These are phyloP conservation scores for Bombus waltoni DNA, from an alignment of 1,140 invertebrate species.

Conservation along the genomic window DNA sequence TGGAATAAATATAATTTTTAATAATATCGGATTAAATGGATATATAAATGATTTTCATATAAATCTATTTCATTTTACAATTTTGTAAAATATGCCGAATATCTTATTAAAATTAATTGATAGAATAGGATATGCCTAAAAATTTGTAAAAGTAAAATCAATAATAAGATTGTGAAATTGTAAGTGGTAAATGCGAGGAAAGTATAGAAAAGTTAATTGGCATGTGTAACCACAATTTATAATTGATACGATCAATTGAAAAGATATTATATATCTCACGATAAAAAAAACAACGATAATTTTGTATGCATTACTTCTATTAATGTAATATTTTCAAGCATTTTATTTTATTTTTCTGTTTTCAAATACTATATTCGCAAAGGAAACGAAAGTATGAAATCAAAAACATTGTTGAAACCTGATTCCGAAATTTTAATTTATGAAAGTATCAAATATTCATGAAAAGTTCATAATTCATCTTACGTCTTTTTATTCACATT, in stretches of 20 bases:
- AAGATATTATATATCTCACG: background rate
- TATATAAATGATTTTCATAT: constrained; percentile 3
- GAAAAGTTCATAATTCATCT: background rate
- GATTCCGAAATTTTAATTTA: background rate
- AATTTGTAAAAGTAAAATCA: constrained; percentile 57
- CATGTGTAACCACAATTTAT: constrained; percentile 44
- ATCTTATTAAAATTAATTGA: constrained; percentile 60
- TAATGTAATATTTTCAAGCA: background rate
- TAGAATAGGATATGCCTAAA: constrained; percentile 61
- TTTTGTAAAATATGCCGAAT: constrained; percentile 40
- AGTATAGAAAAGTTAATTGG: constrained; percentile 13
- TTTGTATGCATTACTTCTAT: background rate
- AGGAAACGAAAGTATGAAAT: background rate
- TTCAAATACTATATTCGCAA: background rate
- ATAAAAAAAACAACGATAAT: background rate
- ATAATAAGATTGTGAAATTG: constrained; percentile 28
- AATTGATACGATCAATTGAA: constrained; percentile 34
- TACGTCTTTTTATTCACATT: constrained; percentile 22
- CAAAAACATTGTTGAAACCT: background rate
- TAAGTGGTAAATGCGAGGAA: constrained; percentile 4
- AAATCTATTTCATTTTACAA: background rate
- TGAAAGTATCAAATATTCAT: background rate
- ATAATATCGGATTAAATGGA: background rate
- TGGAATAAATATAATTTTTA: background rate
- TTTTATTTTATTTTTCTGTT: background rate